Conservation (phyloP, 2,113 vertebrate genomes). For the Cephalopterus ornatus region DNA sequence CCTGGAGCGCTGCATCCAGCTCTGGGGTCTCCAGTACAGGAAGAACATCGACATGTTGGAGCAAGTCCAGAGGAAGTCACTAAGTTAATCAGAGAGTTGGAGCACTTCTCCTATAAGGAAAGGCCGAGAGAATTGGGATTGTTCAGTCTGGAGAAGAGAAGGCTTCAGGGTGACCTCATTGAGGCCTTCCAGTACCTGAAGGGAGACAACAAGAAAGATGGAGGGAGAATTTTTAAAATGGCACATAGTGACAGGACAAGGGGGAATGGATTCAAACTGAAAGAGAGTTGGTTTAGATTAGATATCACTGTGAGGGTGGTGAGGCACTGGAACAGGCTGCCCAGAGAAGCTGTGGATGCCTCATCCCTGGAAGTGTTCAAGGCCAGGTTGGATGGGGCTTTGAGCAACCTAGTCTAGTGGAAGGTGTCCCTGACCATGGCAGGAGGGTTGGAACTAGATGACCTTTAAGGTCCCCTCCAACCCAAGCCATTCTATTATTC, state of each 20-base stretch:
- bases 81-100: not conserved
- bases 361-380: not conserved
- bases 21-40: too few relatives aligned
- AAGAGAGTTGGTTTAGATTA: not conserved
- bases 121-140: not conserved
- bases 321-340: not conserved
- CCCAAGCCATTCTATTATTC: not conserved
- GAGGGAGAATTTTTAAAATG: not conserved
- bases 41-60: not conserved
- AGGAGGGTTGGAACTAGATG: not conserved
- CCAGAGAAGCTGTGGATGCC: not conserved
- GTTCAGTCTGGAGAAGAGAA: not conserved
- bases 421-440: not conserved
- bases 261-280: not conserved
- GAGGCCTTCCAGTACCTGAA: not conserved
- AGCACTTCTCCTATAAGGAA: not conserved
- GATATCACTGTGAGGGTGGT: not conserved
- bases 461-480: not conserved
- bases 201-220: not conserved
- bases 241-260: not conserved
- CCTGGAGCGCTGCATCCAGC: not conserved
- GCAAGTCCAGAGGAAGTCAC: not conserved
- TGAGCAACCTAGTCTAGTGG: not conserved
- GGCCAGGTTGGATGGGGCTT: not conserved
- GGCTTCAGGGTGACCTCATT: not conserved